Base-by-base conservation (phyloP, 2,113 vertebrate species). In the Python bivittatus region DNA sequence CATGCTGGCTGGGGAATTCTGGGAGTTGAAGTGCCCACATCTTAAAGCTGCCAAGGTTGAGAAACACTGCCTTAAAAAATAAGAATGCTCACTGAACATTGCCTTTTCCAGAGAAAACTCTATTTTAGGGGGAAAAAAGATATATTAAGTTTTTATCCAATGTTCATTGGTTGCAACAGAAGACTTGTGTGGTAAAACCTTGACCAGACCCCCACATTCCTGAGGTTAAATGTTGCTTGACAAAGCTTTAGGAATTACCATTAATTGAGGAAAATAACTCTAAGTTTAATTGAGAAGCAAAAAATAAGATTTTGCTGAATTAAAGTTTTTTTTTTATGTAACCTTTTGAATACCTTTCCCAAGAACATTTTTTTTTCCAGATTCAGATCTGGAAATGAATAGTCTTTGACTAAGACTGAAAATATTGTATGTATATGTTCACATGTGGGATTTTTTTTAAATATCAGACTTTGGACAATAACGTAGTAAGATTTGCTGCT, bases 401-500 rank as follows among this genome's bases (percentile, higher is more conserved):
- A 2, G 6, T 2, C 56, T 33, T 60, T 61, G 15, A 29, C 25
- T 56, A 79, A 79, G n/a, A 57, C 27, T 13, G 52, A 42, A 54
- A 56, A 60, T 27, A 4, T n/a, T 90, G n/a, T 22, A 33, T 90
- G 44, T 29, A 25, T 84, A 15, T 58, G 83, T 29, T 20, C 53
- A 22, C 12, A 11, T 57, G 25, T 57, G 27, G 13, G 8, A 3
- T 48, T 83, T 84, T 44, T 60, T 88, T 64, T 33, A 0, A 61
- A 64, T 95, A 92, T 57, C 57, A 64, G 25, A 27, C 56, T 95
- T 83, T 95, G 89, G 79, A 94, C 94, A 91, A 60, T 86, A 92
- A 91, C 56, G 79, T 87, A 92, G 94, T 88, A 72, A 93, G 15
- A 88, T 94, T 93, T 95, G 86, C 86, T 95, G 89, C 64, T 89